These are phyloP conservation scores for Diabrotica balteata DNA, from an alignment of 2,888 invertebrate species.

Conservation along the genomic window DNA sequence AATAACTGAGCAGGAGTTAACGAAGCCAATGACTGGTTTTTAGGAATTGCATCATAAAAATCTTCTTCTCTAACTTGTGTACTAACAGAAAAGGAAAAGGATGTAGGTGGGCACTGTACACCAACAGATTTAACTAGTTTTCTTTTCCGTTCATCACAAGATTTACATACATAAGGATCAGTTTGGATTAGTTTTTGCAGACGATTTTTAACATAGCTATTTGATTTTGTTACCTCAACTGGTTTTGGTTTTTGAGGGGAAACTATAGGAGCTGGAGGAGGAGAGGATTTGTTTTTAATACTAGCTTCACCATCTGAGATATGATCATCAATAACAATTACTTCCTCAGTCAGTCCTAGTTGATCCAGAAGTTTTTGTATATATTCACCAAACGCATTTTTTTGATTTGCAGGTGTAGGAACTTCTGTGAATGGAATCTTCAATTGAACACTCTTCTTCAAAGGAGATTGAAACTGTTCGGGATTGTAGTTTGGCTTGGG, in stretches of 20 bases:
- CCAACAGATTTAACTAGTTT: constrained; percentile 42
- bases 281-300: constrained; percentile 5
- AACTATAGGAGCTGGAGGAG: constrained; percentile 35
- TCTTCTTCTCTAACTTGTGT: constrained; percentile 56
- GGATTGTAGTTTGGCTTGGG: constrained; percentile 26
- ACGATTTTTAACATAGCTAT: constrained; percentile 14
- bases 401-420: constrained; percentile 27
- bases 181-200: constrained; percentile 48
- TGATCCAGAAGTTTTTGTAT: constrained; percentile 28
- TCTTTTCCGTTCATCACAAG: constrained; percentile 50
- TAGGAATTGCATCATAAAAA: constrained; percentile 46
- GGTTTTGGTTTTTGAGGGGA: constrained; percentile 13
- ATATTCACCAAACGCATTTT: constrained; percentile 23
- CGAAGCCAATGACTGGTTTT: constrained; percentile 55
- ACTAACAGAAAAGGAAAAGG: constrained; percentile 46
- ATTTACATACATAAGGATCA: constrained; percentile 47
- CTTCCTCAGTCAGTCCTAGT: constrained; percentile 30
- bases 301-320: not conserved
- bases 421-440: constrained; percentile 45
- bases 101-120: constrained; percentile 44
- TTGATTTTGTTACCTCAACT: constrained; percentile 2
- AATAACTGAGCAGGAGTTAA: constrained; percentile 58
- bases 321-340: constrained; percentile 32
- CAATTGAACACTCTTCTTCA: constrained; percentile 34
- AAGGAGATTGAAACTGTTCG: constrained; percentile 45